Evolutionary conservation across 1,140 invertebrate species (phyloP), one percentile per base, ranked within the genome.

Genomic region (Leguminivora glycinivorella): DNA sequence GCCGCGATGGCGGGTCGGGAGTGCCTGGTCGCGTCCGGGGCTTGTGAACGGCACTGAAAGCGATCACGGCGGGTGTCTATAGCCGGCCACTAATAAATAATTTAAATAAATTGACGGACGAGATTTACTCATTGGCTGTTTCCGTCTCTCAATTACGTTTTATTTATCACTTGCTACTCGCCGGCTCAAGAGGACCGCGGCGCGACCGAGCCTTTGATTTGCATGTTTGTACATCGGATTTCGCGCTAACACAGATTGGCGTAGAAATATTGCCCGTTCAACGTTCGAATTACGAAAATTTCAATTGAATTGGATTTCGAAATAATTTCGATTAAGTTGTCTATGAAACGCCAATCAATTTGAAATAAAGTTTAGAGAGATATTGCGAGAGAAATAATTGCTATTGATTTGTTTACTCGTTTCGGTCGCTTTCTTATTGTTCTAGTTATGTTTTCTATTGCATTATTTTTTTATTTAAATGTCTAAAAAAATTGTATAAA

Each of bases 61-160:
- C 87, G 88, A 90, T 88, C 86, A 76, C 82, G 84, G 72, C 83
- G 87, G 87, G 87, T 89, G 89, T 91, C 89, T 91, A 89, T 89
- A 87, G 85, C 85, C 78, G 83, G 78, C 80, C 87, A 89, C 89
- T 91, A 91, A 91, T 91, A 91, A 91, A 91, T 91, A 89, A 91
- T 91, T 91, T 91, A 88, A 91, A 91, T 87, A 91, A 91, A 91
- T 91, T 91, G 89, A 91, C 89, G 88, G 88, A 90, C 88, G 89
- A 91, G 89, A 91, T 91, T 91, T 91, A 91, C 89, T 91, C 88
- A 91, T 91, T 91, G 89, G 83, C 82, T 84, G 88, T 87, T 90
- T 91, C 89, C 89, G 89, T 88, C 82, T 83, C 86, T 91, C 89
- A 89, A 91, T 91, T 90, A 91, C 84, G 79, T 78, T 85, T 91